Percentiles rank a stretch among this genome's conserved stretches.
Evolutionary conservation across 2,888 invertebrate genomes (phyloP).

Genomic region (Malthinus flaveolus): DNA sequence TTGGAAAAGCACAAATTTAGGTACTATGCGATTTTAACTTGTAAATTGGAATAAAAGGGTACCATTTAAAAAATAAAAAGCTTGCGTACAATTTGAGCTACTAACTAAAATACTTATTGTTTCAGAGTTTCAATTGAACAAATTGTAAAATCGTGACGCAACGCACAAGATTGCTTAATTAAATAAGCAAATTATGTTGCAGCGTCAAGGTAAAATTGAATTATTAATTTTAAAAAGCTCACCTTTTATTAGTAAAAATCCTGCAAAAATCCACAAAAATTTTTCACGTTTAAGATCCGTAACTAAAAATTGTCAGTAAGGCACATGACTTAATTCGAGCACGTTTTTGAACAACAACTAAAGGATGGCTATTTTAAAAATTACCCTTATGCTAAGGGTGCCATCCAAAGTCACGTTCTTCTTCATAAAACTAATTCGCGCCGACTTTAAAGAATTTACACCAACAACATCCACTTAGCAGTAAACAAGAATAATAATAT

Average conservation of each 20-base stretch:
- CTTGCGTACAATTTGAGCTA: no score
- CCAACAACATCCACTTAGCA: conserved; percentile 5
- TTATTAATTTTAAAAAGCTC: not conserved
- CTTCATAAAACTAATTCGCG: conserved; percentile 7
- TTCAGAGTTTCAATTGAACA: conserved; percentile 3
- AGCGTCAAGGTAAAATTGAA: not conserved
- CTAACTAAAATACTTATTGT: conserved; percentile 2
- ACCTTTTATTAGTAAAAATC: not conserved
- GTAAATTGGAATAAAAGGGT: no score
- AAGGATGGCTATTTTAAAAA: no score
- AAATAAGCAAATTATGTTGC: not conserved
- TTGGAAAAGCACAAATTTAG: no score
- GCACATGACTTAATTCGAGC: no score
- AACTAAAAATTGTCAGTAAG: no score
- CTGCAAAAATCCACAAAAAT: no score
- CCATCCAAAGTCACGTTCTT: not conserved
- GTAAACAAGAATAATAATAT: conserved; percentile 17
- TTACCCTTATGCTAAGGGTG: no score
- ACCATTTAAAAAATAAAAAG: no score
- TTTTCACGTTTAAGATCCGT: no score
- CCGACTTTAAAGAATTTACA: conserved; percentile 4
- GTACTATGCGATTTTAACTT: no score
- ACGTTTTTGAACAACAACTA: no score
- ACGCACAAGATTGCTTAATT: not conserved
- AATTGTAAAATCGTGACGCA: conserved; percentile 2